Conservation (phyloP, 2,797 vertebrate species). For the Pogoniulus pusillus region DNA sequence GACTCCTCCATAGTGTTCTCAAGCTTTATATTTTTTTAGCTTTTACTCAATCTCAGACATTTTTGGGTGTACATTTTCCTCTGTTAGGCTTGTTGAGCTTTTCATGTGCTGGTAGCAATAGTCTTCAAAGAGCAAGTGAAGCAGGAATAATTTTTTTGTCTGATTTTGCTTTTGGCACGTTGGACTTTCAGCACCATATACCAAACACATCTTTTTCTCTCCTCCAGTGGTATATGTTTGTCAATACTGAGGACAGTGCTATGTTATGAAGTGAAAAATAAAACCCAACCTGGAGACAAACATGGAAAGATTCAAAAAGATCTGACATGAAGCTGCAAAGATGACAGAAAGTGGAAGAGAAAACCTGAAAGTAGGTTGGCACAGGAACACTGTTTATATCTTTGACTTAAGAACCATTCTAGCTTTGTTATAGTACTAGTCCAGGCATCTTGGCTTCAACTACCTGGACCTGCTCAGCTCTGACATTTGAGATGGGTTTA, state of each 20-base stretch:
- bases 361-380: not conserved
- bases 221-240: fast-evolving
- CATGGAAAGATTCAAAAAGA: not conserved
- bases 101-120: not conserved
- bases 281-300: too few species aligned
- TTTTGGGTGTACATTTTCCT: not conserved
- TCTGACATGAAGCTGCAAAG: not conserved
- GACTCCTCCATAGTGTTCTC: not conserved
- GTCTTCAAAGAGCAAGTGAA: not conserved
- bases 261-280: not conserved
- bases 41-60: not conserved
- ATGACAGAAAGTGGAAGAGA: not conserved
- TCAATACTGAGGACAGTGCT: not conserved
- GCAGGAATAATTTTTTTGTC: not conserved
- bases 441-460: not conserved
- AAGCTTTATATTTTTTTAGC: not conserved
- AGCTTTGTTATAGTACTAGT: not conserved
- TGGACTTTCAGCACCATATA: not conserved
- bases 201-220: not conserved
- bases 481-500: too few species aligned
- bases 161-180: not conserved
- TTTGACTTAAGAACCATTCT: not conserved
- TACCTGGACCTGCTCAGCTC: too few species aligned
- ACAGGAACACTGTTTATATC: not conserved
- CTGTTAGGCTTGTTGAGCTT: not conserved